Conservation (phyloP, 2,888 invertebrate species). For the Mantis religiosa region DNA sequence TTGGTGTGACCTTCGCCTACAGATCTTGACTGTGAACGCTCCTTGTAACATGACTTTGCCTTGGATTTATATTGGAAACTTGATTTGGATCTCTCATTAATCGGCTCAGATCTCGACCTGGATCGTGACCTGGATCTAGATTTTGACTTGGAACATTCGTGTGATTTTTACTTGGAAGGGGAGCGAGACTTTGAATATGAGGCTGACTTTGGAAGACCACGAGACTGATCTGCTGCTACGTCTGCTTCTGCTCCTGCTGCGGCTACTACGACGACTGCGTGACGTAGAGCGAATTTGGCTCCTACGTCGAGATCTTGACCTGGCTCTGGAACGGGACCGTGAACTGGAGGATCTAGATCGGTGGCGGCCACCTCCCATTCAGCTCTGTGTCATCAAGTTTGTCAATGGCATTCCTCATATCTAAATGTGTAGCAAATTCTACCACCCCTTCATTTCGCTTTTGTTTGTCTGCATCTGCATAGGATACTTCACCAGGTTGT, state of each 20-base stretch:
- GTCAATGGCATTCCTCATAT: conserved; percentile 95
- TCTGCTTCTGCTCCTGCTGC: conserved; percentile 51
- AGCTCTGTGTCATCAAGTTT: conserved; percentile 95
- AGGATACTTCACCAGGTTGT: conserved; percentile 97
- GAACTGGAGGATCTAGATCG: conserved; percentile 60
- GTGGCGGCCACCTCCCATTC: conserved; percentile 79
- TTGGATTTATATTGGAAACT: conserved; percentile 53
- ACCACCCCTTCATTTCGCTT: conserved; percentile 94
- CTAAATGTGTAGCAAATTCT: conserved; percentile 91
- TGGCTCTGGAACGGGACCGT: conserved; percentile 67
- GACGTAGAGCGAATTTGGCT: conserved; percentile 55
- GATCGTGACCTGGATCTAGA: conserved; percentile 36
- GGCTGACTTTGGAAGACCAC: conserved; percentile 68
- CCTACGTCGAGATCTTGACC: conserved; percentile 54
- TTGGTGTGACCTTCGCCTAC: conserved; percentile 59
- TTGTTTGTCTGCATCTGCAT: conserved; percentile 96
- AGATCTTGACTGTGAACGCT: conserved; percentile 56
- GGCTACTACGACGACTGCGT: conserved; percentile 31
- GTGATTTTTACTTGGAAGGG: conserved; percentile 66
- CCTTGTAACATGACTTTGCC: conserved; percentile 37
- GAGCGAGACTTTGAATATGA: conserved; percentile 63
- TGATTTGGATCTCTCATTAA: conserved; percentile 48
- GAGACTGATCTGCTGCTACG: conserved; percentile 53
- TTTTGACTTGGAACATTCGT: conserved; percentile 58
- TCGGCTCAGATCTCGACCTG: conserved; percentile 55